These are phyloP conservation scores for Dinoponera quadriceps DNA, from an alignment of 1,140 invertebrate genomes.

Conservation along the genomic window DNA sequence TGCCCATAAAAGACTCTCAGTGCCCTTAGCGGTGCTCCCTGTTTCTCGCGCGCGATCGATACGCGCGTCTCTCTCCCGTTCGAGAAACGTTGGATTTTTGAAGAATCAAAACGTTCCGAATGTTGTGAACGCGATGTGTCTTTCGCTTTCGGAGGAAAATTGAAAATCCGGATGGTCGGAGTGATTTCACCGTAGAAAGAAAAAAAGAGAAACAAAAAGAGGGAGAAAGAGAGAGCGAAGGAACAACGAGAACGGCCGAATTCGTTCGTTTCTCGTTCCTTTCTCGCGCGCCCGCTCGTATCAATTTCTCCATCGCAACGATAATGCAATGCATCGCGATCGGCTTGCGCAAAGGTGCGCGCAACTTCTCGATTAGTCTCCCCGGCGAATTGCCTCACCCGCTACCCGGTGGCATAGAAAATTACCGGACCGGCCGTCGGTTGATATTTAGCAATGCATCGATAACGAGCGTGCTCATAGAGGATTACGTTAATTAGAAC, in stretches of 20 bases:
- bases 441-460: slow-evolving; percentile 72
- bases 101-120: slow-evolving; percentile 7
- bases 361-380: slow-evolving; percentile 34
- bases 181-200: too few relatives aligned
- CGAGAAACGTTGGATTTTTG: slow-evolving; percentile 20
- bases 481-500: slow-evolving; percentile 67
- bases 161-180: too few relatives aligned
- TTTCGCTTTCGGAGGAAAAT: background rate
- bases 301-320: background rate
- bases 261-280: too few relatives aligned
- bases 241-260: too few relatives aligned
- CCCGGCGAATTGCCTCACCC: slow-evolving; percentile 22
- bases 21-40: slow-evolving; percentile 45
- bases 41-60: slow-evolving; percentile 63
- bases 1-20: slow-evolving; percentile 66
- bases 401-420: slow-evolving; percentile 33
- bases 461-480: slow-evolving; percentile 59
- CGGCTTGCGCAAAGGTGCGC: slow-evolving; percentile 18
- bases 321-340: slow-evolving; percentile 10
- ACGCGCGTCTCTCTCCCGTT: slow-evolving; percentile 15
- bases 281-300: background rate
- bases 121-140: background rate
- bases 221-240: too few relatives aligned
- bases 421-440: slow-evolving; percentile 55
- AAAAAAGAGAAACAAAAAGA: too few relatives aligned